Base-by-base conservation (phyloP, 2,797 vertebrate genomes). In the Rhynchotus rufescens region DNA sequence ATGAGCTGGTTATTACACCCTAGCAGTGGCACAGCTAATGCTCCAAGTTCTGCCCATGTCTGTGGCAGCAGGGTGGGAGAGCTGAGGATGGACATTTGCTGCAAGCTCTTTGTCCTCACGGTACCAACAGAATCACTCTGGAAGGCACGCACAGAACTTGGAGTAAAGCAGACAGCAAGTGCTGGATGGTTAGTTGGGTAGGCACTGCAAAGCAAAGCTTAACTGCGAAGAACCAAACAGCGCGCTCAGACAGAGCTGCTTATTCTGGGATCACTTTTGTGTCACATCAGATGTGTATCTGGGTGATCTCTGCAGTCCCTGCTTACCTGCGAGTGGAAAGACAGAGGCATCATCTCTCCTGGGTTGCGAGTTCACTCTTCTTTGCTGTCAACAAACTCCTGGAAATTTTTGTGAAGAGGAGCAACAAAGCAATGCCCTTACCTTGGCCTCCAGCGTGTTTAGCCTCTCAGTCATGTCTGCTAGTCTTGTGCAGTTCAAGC, bases 401-500 rank as follows among this genome's bases (percentile, higher is more conserved):
- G 22, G 30, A 8, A 77, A 19, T 21, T 10, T 75, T 49, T 38
- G 25, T 13, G 49, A 30, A 74, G 30, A 5, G 49, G 68, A 36
- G 72, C 30, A 12, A 64, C 1, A 64, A 90, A 84, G 67, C 23
- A 26, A 40, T 62, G 36, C 47, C 30, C 96, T 97, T 95, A 98
- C 98, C 98, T 98, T 98, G 82, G 97, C 96, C 96, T 98, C 98
- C 42, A 98, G 97, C 1, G 96, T 97, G 95, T 96, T 98, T 65
- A 98, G 96, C 56, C 98, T 96, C 79, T 98, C 97, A 0, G 92
- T 97, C 97, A 98, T 98, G 10, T 98, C 97, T 0, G 96, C 97
- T 15, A 98, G 95, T 62, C 97, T 96, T 1, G 98, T 98, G 88
- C 98, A 98, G 90, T 98, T 98, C 98, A 98, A 98, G 84, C 98